These are phyloP conservation scores for Camponotus pennsylvanicus DNA, from an alignment of 1,140 invertebrate genomes.

Conservation along the genomic window DNA sequence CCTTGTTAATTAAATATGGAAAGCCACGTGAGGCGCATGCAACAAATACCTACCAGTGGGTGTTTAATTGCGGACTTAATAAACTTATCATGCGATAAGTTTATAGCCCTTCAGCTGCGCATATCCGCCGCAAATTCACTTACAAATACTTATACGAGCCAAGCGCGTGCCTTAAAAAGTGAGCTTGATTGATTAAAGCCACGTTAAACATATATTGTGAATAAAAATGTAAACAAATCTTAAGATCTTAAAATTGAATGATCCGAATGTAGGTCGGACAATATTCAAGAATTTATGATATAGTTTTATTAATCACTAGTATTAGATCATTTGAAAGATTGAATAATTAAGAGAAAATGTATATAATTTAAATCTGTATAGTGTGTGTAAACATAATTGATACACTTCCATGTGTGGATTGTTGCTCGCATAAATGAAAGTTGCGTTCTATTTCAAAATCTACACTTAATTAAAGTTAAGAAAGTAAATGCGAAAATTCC, in stretches of 20 bases:
- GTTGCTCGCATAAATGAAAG: not conserved
- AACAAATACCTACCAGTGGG: constrained; percentile 29
- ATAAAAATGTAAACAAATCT: not conserved
- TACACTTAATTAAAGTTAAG: constrained; percentile 20
- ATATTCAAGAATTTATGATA: not conserved
- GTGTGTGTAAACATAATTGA: not conserved
- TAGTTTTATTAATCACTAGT: not conserved
- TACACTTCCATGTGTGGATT: constrained; percentile 1
- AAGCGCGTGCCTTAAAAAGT: not conserved
- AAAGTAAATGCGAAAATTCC: not conserved
- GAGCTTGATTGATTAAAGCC: not conserved
- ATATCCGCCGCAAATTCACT: not conserved
- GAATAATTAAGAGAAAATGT: not conserved
- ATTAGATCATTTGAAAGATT: not conserved
- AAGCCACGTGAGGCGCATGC: constrained; percentile 27
- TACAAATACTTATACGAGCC: not conserved
- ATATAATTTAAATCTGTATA: not conserved
- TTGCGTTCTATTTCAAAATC: too few species aligned
- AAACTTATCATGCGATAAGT: constrained; percentile 61
- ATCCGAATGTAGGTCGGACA: not conserved
- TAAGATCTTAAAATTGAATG: not conserved
- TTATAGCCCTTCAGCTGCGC: constrained; percentile 38
- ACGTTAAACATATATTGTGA: not conserved
- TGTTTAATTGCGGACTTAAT: constrained; percentile 64
- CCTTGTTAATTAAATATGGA: constrained; percentile 64